phyloP scores from a whole-genome alignment of 2,888 invertebrate genomes.

The Papilio protenor region DNA sequence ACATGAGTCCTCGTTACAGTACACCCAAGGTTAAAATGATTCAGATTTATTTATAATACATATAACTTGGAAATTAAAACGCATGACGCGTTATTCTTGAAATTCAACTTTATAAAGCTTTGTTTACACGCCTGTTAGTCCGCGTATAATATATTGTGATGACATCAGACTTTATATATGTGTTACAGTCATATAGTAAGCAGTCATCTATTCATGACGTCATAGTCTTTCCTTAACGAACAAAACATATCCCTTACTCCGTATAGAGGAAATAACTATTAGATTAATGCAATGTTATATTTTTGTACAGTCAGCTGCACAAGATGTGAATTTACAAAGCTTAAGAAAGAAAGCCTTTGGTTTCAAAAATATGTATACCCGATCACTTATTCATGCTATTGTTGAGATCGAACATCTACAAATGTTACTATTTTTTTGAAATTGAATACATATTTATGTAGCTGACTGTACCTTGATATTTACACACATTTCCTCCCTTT shows the following conservation, averaged over 20 bases:
- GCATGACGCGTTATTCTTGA: constrained; percentile 45
- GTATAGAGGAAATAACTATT: neutral
- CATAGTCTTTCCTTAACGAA: constrained; percentile 60
- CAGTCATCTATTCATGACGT: constrained; percentile 72
- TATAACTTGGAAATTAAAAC: constrained; percentile 33
- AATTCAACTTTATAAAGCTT: constrained; percentile 44
- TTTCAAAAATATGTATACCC: no score
- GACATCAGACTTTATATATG: constrained; percentile 65
- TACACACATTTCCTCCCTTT: no score
- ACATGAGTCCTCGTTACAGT: constrained; percentile 38
- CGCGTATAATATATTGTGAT: constrained; percentile 64
- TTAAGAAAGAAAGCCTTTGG: no score
- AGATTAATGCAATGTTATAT: neutral
- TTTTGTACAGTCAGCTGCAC: neutral
- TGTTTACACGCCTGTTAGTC: constrained; percentile 53
- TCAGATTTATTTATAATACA: constrained; percentile 31
- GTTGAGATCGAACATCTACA: no score
- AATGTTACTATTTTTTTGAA: no score
- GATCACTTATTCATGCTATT: no score
- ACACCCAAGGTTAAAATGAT: constrained; percentile 17
- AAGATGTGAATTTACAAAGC: no score
- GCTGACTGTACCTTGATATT: no score
- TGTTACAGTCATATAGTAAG: constrained; percentile 44
- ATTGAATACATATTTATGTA: no score
- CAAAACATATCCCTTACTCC: neutral